Evolutionary conservation across 2,888 invertebrate species (phyloP), one percentile per base, ranked within the genome.

Genomic region (Drosophila monieri): DNA sequence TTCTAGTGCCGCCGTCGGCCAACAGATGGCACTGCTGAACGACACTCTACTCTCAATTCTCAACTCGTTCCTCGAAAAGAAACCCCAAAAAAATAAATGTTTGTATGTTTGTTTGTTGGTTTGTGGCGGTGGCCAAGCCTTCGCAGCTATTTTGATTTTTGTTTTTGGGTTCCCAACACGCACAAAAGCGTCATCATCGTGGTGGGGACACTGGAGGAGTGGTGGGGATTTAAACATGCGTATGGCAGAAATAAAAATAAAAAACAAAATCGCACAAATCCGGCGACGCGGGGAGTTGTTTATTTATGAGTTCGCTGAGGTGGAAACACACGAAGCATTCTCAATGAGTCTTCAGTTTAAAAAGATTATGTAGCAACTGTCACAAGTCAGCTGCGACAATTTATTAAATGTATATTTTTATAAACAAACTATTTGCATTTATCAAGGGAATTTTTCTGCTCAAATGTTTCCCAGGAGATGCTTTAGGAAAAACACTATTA

Each of bases 11-110:
- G 64, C 73, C 64, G 72, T 68, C 71, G 75, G 15, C 80, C 81
- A 76, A 74, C 85, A 83, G 81, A 83, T 84, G 81, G 81, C 80
- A 52, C 57, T 70, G 62, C 46, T 30, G 25, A 39, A 25, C 12
- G n/a, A 3, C 23, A 49, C 37, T 35, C 14, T 47, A 8, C 52
- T 66, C 48, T 27, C 44, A 32, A 57, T 21, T 48, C 39, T 30
- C 27, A 66, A 64, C 44, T 49, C 23, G 35, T 37, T 37, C 46
- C 6, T 15, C n/a, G 18, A 43, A 21, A 35, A 15, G 18, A 23
- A 15, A 23, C 27, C 39, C 27, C 37, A 14, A 30, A 49, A 32
- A 41, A 41, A 1, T 9, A 15, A 15, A 9, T 14, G 52, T 70
- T 44, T 49, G 44, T 69, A 27, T 15, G n/a, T 47, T 15, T 37